phyloP scores from a whole-genome alignment of 1,140 invertebrate genomes.

The Achatina immaculata region DNA sequence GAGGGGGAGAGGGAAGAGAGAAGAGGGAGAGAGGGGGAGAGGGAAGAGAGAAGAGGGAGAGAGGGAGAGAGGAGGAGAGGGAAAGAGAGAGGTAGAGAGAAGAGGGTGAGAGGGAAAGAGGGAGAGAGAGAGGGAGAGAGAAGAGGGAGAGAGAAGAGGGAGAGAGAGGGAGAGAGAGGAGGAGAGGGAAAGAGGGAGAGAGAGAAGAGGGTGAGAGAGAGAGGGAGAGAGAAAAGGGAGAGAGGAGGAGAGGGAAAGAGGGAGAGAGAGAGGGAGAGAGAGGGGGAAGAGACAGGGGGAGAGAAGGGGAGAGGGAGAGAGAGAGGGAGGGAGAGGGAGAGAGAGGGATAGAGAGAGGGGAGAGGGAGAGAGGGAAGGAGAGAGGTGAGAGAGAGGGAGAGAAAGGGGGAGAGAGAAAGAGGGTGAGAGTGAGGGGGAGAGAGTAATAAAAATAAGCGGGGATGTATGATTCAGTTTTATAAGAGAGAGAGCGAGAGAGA shows the following conservation, averaged over 20 bases:
- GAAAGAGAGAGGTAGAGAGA: not conserved
- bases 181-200: not conserved
- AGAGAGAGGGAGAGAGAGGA: not conserved
- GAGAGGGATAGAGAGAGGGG: not conserved
- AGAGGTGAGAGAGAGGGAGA: not conserved
- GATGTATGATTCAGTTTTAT: no score
- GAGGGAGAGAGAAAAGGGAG: not conserved
- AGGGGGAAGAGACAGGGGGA: not conserved
- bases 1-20: not conserved
- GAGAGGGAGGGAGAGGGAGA: not conserved
- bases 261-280: not conserved
- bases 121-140: not conserved
- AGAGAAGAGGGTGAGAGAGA: not conserved
- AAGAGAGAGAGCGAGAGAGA: no score
- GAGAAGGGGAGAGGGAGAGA: not conserved
- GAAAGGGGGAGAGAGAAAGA: no score
- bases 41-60: not conserved
- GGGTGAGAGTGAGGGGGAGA: no score
- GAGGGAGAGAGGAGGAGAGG: constrained; percentile 8
- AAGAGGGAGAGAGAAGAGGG: not conserved
- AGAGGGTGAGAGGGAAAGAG: not conserved
- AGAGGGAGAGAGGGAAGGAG: constrained; percentile 1
- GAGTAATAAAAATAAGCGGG: no score
- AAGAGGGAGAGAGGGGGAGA: not conserved
- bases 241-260: not conserved